Conservation (phyloP, 2,888 invertebrate genomes). For the Druceiella hillmani region DNA sequence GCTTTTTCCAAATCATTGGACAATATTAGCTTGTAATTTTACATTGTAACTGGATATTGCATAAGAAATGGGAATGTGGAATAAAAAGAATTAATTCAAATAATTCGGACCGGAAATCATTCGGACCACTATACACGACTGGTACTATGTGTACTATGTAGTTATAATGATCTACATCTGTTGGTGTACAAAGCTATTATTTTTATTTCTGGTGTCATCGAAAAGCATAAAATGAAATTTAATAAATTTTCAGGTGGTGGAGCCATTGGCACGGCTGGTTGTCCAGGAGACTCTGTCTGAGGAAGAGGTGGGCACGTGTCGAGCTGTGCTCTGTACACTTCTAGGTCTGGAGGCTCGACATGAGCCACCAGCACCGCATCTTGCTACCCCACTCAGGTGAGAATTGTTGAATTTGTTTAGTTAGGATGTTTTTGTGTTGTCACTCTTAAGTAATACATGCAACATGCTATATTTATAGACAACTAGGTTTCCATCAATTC, state of each 20-base stretch:
- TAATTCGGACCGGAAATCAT: too few species aligned
- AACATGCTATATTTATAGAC: too few species aligned
- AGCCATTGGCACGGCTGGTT: constrained; percentile 73
- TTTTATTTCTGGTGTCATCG: neutral
- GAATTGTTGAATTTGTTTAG: constrained; percentile 15
- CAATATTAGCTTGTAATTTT: too few species aligned
- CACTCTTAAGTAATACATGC: constrained; percentile 3
- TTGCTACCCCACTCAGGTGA: constrained; percentile 57
- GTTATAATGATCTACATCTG: too few species aligned
- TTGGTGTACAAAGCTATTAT: constrained; percentile 2
- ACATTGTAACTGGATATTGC: too few species aligned
- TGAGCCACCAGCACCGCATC: constrained; percentile 69
- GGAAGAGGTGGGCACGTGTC: constrained; percentile 83
- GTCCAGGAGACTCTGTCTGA: constrained; percentile 77
- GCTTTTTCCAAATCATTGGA: too few species aligned
- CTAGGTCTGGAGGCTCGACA: constrained; percentile 78
- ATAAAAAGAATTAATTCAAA: too few species aligned
- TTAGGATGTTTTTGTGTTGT: constrained; percentile 3
- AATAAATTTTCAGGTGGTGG: constrained; percentile 60
- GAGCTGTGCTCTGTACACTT: constrained; percentile 76
- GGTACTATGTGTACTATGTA: too few species aligned
- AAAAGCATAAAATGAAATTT: too few species aligned
- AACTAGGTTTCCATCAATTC: too few species aligned
- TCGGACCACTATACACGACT: too few species aligned
- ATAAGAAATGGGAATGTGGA: too few species aligned